Evolutionary conservation across 2,888 invertebrate genomes (phyloP), one percentile per base, ranked within the genome.

Genomic region (Drosophila paramelanica): DNA sequence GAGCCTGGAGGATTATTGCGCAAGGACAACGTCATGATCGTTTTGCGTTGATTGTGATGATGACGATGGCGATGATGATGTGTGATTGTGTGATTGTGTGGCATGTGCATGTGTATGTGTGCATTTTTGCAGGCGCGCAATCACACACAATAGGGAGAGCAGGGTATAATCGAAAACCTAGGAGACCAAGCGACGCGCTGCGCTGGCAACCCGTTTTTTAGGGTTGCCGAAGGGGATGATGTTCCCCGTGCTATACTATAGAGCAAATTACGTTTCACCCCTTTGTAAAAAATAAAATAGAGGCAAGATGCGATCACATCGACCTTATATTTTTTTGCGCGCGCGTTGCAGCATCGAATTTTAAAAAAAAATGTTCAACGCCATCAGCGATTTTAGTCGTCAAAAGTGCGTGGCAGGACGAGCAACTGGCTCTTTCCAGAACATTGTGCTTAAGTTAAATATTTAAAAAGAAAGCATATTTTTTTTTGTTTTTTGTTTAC

Each of bases 161-260:
- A 46, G 78, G 49, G 33, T 49, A 33, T 57, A 74, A 45, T 39
- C 36, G 31, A 56, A 74, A 77, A 67, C 73, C 60, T 61, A 58
- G 50, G 33, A 64, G 39, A 59, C 20, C 27, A 46, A 47, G 20
- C 58, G 59, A 53, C 55, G 61, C 55, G 43, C 33, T 31, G 57
- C 42, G 73, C 52, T 61, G 67, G 69, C 85, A 85, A 85, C 89
- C 84, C 89, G 89, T 85, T 89, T 89, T 88, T 85, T 86, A 82
- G 74, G 89, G 87, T 88, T 86, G 61, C 74, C 73, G 60, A 79
- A 59, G 88, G 81, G 81, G 81, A 73, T 85, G 88, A 71, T 81
- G 58, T 72, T 56, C 67, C 41, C 65, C 55, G 57, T 61, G 47
- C 36, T 36, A 46, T 51, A 38, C 56, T 56, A 56, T 51, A 67